Base-by-base conservation (phyloP, 2,888 invertebrate genomes). In the Dasysyrphus tricinctus region DNA sequence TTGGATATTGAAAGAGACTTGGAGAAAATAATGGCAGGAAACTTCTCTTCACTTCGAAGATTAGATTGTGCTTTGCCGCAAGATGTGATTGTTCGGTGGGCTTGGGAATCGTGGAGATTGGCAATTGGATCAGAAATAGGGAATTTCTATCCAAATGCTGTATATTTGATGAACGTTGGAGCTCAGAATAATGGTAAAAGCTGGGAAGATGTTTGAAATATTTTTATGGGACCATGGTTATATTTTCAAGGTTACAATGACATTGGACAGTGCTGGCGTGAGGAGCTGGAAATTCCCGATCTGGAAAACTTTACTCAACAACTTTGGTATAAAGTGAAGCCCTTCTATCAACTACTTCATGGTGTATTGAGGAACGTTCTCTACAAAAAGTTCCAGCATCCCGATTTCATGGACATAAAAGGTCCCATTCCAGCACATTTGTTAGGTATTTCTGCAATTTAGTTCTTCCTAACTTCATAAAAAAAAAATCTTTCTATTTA, bases 391-490 rank as follows among this genome's bases (percentile, higher is more conserved):
- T 94, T 95, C 90, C 0, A 91, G 94, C 74, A 92, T 93, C 88
- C 94, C 94, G 42, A 90, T 92, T 84, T 90, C 92, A 39, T 96
- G 95, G 89, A 95, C 95, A 0, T 92, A 76, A 91, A 89, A 16
- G 95, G 95, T 2, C 94, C 94, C 0, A 95, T 96, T 88, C 96
- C 96, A 1, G 95, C 95, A 14, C 96, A 96, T 93, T 92, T 96
- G 79, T 90, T 96, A 82, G 96, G 96, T 95, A 92, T 51, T 9
- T 8, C 3, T 42, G 2, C 7, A n/a, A 65, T 9, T 29, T 4
- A 37, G 6, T 11, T 12, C 11, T 56, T n/a, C n/a, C 12, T 47
- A 0, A 3, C 14, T 47, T 32, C 7, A 32, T 32, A 32, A 6
- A n/a, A n/a, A n/a, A n/a, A n/a, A n/a, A 49, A 32, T 14, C 16